These are phyloP conservation scores for Elmis aenea DNA, from an alignment of 2,888 invertebrate genomes.

Conservation along the genomic window DNA sequence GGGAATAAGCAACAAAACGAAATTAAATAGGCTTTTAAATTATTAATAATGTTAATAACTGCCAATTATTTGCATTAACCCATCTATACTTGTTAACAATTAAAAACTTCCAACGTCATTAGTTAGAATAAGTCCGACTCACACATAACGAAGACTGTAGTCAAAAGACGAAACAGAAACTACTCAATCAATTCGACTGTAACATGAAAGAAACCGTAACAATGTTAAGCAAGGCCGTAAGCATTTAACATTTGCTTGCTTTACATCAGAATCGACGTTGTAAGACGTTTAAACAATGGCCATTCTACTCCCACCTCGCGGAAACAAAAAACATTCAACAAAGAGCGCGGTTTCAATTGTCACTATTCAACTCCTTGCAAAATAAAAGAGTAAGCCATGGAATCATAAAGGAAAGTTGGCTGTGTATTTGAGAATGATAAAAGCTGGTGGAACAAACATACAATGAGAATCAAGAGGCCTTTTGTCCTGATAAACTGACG, in stretches of 20 bases:
- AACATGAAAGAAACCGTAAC: too few species aligned
- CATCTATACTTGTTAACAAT: too few species aligned
- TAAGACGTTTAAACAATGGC: conserved; percentile 44
- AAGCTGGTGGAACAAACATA: conserved; percentile 43
- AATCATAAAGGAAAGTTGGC: conserved; percentile 39
- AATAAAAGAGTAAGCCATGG: conserved; percentile 40
- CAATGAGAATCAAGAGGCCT: conserved; percentile 42
- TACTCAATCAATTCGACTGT: too few species aligned
- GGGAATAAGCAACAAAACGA: too few species aligned
- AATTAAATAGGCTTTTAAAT: too few species aligned
- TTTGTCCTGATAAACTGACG: conserved; percentile 41
- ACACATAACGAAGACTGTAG: too few species aligned
- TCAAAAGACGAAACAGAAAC: too few species aligned
- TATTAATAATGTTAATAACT: too few species aligned
- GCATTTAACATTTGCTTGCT: conserved; percentile 38
- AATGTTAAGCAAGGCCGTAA: conserved; percentile 31
- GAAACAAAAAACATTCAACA: conserved; percentile 43
- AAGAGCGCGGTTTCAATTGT: conserved; percentile 44
- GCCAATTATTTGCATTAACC: too few species aligned
- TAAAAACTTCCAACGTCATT: too few species aligned
- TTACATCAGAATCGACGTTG: conserved; percentile 41
- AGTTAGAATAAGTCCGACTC: too few species aligned
- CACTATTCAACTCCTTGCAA: conserved; percentile 42
- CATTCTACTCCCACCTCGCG: conserved; percentile 41
- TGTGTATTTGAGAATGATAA: conserved; percentile 43